phyloP scores from a whole-genome alignment of 2,113 vertebrate species.

The Suncus etruscus region DNA sequence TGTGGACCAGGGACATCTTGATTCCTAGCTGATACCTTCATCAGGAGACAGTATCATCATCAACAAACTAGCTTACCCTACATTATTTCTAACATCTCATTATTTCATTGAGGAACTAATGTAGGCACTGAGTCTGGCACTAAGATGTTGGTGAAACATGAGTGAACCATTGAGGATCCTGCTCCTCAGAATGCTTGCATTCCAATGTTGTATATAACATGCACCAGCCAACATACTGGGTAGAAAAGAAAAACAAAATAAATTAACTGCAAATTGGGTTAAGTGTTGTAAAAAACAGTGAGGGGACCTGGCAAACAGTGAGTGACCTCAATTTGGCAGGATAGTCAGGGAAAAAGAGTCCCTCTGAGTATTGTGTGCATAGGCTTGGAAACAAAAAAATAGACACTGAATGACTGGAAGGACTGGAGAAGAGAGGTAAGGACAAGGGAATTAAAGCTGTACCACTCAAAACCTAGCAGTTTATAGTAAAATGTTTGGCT shows the following conservation, averaged over 20 bases:
- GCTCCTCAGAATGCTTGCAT: conserved; percentile 5
- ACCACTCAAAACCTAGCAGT: background rate
- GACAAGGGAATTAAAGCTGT: conserved; percentile 13
- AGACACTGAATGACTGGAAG: conserved; percentile 8
- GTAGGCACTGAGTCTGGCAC: background rate
- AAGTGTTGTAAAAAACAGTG: conserved; percentile 56
- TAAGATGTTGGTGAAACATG: background rate
- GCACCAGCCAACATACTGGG: background rate
- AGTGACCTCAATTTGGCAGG: conserved; percentile 22
- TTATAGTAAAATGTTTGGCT: background rate
- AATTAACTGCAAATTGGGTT: conserved; percentile 12
- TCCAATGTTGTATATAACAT: background rate
- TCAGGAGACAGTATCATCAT: background rate
- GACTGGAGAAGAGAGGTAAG: conserved; percentile 28
- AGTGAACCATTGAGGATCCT: background rate
- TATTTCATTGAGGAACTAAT: background rate
- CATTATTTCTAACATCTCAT: conserved; percentile 12
- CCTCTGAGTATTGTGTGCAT: background rate
- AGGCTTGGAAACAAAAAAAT: conserved; percentile 17
- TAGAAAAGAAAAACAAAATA: background rate
- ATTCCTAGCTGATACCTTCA: background rate
- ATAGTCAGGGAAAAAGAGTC: conserved; percentile 19
- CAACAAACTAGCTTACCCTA: conserved; percentile 8
- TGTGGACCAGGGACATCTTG: background rate
- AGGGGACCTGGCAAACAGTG: background rate